Evolutionary conservation across 2,113 vertebrate genomes (phyloP), one percentile per base, ranked within the genome.

Genomic region (Neogale vison): DNA sequence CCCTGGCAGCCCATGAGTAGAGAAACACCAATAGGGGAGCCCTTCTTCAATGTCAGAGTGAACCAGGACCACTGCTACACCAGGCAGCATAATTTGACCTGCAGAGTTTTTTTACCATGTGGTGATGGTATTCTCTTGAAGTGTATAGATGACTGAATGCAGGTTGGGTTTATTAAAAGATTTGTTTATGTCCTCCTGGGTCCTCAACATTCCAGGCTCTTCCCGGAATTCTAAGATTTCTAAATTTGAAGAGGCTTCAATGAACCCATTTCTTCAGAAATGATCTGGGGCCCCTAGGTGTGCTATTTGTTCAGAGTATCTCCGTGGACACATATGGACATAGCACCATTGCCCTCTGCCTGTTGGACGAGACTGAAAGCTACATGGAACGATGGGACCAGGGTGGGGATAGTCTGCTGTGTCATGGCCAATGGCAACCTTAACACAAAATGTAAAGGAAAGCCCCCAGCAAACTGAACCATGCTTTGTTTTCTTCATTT

Each of bases 271-370:
- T 88, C 13, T 31, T 89, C 18, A 67, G 50, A 57, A 36, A 34
- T 50, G 61, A 84, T 34, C 61, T 39, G 59, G 74, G 61, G 36
- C 13, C 31, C 24, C 34, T 34, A 45, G 11, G n/a, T 23, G 13
- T 15, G 14, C 42, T 26, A 3, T 23, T 15, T 82, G 12, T 50
- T 72, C 45, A 59, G 31, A 31, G 61, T 13, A 45, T 24, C 39
- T 82, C 55, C 1, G 0, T 6, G 15, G 69, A 23, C 55, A 67
- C 2, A 23, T 0, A 1, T 17, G 18, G 71, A 26, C n/a, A 4
- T 1, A 20, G 82, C 0, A 3, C 45, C 24, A 31, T 42, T 67
- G 45, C 47, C n/a, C 17, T 55, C 18, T n/a, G 47, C 69, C 47
- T 50, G 17, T n/a, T 57, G 45, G 59, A 50, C 7, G 55, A 89